Conservation (phyloP, 1,140 invertebrate species). For the Bombus impatiens region DNA sequence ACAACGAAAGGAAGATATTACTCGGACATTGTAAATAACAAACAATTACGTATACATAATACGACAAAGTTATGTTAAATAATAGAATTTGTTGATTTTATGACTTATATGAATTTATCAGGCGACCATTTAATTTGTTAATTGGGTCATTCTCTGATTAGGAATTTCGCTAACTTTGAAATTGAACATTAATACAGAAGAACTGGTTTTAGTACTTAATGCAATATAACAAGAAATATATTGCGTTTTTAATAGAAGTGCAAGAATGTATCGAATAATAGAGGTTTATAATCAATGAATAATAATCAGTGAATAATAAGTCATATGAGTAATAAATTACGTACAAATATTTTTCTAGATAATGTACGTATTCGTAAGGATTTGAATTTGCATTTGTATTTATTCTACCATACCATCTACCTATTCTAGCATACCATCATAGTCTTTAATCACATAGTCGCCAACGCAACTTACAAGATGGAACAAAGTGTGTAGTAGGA, state of each 20-base stretch:
- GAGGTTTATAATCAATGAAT: too few species aligned
- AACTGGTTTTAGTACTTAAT: not conserved
- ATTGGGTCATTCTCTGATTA: not conserved
- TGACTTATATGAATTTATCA: too few species aligned
- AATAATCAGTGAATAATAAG: too few species aligned
- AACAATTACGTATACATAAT: not conserved
- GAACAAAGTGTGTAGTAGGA: not conserved
- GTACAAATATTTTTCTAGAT: too few species aligned
- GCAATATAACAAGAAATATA: not conserved
- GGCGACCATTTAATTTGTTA: not conserved
- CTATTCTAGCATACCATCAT: too few species aligned
- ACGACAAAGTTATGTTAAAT: not conserved
- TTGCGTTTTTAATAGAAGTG: too few species aligned
- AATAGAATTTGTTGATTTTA: not conserved
- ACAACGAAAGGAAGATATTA: too few species aligned
- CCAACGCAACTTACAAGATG: not conserved
- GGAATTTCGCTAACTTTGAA: not conserved
- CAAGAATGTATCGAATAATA: too few species aligned
- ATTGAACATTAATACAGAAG: not conserved
- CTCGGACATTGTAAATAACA: not conserved
- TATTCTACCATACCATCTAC: too few species aligned
- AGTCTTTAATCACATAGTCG: not conserved
- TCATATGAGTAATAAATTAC: too few species aligned
- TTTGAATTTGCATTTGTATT: too few species aligned
- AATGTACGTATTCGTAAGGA: too few species aligned